These are phyloP conservation scores for Myiothlypis chrysogaster DNA, from an alignment of 2,797 vertebrate species.

Conservation along the genomic window DNA sequence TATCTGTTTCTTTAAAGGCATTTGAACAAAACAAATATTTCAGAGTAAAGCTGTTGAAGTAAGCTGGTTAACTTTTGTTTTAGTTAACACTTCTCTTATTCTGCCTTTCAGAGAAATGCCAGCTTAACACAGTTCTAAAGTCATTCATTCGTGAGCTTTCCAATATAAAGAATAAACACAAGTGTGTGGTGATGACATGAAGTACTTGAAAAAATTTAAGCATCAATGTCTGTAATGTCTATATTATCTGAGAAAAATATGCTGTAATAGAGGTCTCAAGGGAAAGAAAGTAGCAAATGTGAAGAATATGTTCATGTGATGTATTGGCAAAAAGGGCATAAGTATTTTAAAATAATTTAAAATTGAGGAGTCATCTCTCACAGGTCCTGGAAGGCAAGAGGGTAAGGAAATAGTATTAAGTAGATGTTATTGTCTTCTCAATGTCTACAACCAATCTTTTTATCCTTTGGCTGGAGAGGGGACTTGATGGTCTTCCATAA, in stretches of 20 bases:
- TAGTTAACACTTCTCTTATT: neutral
- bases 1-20: neutral
- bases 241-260: neutral
- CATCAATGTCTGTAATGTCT: neutral
- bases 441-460: rapidly evolving
- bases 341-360: neutral
- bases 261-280: neutral
- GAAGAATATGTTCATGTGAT: neutral
- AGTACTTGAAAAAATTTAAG: neutral
- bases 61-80: neutral
- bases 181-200: neutral
- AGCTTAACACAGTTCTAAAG: neutral
- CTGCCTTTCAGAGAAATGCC: neutral
- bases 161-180: neutral
- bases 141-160: neutral
- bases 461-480: neutral
- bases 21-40: neutral
- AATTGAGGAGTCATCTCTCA: neutral
- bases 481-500: neutral
- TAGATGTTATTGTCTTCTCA: neutral
- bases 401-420: neutral
- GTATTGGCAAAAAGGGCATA: neutral
- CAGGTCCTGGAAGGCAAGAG: neutral
- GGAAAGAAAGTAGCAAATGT: neutral
- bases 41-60: neutral